These are phyloP conservation scores for Galemys pyrenaicus DNA, from an alignment of 2,113 vertebrate genomes.

Conservation along the genomic window DNA sequence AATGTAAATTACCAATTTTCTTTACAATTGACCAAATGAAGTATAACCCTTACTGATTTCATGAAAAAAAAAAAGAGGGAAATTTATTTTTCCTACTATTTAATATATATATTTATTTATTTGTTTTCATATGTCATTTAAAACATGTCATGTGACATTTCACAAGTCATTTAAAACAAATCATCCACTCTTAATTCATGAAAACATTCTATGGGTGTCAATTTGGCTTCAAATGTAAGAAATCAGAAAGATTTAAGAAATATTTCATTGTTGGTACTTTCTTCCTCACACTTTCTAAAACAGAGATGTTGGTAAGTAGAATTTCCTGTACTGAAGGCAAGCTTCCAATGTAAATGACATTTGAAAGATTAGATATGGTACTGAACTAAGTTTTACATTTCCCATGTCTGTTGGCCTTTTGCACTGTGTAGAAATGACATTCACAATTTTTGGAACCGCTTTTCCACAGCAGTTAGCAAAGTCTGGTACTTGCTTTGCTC, in stretches of 20 bases:
- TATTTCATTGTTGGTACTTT: neutral
- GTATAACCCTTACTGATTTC: neutral
- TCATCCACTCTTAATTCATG: neutral
- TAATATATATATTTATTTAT: neutral
- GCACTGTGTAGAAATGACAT: constrained; percentile 50
- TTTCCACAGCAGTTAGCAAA: constrained; percentile 56
- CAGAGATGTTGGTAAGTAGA: neutral
- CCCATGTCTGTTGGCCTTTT: constrained; percentile 63
- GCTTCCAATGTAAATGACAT: constrained; percentile 45
- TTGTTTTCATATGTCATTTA: neutral
- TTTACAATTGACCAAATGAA: neutral
- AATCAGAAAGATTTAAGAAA: neutral
- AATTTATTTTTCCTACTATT: neutral
- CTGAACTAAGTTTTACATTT: constrained; percentile 55
- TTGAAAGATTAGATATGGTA: constrained; percentile 60
- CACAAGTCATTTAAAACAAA: neutral
- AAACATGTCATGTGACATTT: too few relatives aligned
- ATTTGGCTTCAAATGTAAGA: neutral
- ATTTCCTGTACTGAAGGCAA: neutral
- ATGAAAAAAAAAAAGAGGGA: neutral
- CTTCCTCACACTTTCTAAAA: neutral
- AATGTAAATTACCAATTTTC: too few relatives aligned
- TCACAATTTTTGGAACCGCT: constrained; percentile 23
- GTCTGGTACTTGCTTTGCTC: constrained; percentile 33
- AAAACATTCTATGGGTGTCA: neutral